phyloP scores from a whole-genome alignment of 1,140 invertebrate species.

The Lepidotrigona ventralis region DNA sequence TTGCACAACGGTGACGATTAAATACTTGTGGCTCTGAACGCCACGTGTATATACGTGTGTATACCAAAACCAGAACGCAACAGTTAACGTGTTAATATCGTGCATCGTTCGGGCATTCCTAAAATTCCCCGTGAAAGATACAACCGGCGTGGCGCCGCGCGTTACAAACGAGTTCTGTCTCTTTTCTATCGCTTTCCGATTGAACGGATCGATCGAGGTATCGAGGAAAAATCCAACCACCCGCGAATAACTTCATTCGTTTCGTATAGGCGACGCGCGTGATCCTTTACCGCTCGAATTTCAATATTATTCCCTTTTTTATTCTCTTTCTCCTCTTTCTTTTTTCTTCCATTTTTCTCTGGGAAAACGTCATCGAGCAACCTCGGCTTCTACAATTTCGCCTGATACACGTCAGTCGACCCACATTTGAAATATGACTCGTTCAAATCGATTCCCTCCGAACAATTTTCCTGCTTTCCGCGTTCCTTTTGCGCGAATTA shows the following conservation, averaged over 20 bases:
- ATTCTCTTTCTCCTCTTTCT: no score
- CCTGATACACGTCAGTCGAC: background rate
- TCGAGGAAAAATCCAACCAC: background rate
- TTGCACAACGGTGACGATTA: background rate
- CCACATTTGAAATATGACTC: background rate
- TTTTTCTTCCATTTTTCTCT: background rate
- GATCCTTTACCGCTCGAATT: background rate
- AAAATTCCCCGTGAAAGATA: conserved; percentile 27
- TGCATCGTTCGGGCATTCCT: conserved; percentile 6
- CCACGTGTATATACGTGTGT: no score
- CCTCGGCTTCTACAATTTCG: background rate
- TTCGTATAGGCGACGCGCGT: background rate
- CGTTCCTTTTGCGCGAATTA: background rate
- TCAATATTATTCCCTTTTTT: background rate
- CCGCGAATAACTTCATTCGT: conserved; percentile 15
- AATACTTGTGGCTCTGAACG: background rate
- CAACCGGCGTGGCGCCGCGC: background rate
- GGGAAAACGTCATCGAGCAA: conserved; percentile 2
- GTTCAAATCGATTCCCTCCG: conserved; percentile 24
- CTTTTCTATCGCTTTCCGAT: conserved; percentile 18
- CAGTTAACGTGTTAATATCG: conserved; percentile 12
- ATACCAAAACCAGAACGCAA: background rate
- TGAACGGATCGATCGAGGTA: background rate
- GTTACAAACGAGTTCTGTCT: conserved; percentile 6
- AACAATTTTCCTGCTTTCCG: background rate